Conservation (phyloP, 2,888 invertebrate species). For the Meloe dianella region DNA sequence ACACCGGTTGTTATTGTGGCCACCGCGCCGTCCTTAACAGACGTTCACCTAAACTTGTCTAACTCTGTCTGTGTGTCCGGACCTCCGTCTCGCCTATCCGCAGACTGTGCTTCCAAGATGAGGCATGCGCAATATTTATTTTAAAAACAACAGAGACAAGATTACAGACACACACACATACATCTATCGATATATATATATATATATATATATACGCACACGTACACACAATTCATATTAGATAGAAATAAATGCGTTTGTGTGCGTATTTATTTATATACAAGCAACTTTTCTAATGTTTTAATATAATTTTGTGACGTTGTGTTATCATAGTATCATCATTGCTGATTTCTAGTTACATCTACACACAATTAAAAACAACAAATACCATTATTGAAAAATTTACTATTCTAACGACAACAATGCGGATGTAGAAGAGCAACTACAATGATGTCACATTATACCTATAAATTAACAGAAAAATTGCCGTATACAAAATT, state of each 20-base stretch:
- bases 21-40: constrained; percentile 36
- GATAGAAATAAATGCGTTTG: neutral
- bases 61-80: constrained; percentile 43
- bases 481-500: no score
- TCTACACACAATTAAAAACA: no score
- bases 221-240: neutral
- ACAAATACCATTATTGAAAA: no score
- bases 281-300: no score
- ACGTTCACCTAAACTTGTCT: constrained; percentile 62
- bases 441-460: no score
- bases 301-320: no score
- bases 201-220: constrained; percentile 15
- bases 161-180: constrained; percentile 8
- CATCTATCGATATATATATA: neutral
- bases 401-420: no score
- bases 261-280: neutral
- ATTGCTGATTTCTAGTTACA: no score
- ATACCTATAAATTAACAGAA: no score
- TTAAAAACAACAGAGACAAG: constrained; percentile 18
- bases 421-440: no score
- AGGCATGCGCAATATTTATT: constrained; percentile 41
- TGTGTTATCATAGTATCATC: no score
- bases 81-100: constrained; percentile 57
- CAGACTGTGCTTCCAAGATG: constrained; percentile 46
- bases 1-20: constrained; percentile 23